Evolutionary conservation across 1,140 invertebrate genomes (phyloP).

Genomic region (Protaetia brevitarsis): DNA sequence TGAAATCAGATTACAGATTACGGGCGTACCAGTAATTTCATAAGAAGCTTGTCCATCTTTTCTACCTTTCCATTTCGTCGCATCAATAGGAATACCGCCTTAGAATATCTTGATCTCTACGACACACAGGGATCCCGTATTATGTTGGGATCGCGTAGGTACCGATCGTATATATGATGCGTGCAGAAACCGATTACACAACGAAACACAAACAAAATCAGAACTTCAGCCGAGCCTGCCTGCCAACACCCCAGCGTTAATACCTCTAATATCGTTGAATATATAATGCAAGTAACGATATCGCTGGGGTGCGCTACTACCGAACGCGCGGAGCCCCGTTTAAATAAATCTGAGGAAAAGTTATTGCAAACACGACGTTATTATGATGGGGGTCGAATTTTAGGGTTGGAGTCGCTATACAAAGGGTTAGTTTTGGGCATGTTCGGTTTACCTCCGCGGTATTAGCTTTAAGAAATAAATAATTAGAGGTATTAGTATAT

Average conservation of each 20-base stretch:
- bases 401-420: slow-evolving; percentile 5
- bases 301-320: slow-evolving; percentile 1
- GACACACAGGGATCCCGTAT: no score
- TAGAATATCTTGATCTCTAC: not conserved
- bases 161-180: not conserved
- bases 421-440: slow-evolving; percentile 18
- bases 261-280: slow-evolving; percentile 18
- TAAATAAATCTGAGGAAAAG: slow-evolving; percentile 23
- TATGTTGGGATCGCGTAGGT: no score
- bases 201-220: not conserved
- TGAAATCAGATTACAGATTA: slow-evolving; percentile 20
- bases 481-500: slow-evolving; percentile 10
- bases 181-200: slow-evolving; percentile 7
- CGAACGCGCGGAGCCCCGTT: not conserved
- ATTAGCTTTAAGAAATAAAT: slow-evolving; percentile 23
- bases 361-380: slow-evolving; percentile 18
- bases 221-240: not conserved
- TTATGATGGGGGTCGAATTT: slow-evolving; percentile 21
- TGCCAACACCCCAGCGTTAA: slow-evolving; percentile 4
- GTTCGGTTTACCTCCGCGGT: slow-evolving; percentile 21
- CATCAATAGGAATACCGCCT: not conserved
- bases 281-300: not conserved
- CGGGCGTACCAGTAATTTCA: not conserved
- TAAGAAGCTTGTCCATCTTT: not conserved
- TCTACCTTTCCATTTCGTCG: not conserved